Evolutionary conservation across 2,797 vertebrate genomes (phyloP).

Genomic region (Galagoides demidoff): DNA sequence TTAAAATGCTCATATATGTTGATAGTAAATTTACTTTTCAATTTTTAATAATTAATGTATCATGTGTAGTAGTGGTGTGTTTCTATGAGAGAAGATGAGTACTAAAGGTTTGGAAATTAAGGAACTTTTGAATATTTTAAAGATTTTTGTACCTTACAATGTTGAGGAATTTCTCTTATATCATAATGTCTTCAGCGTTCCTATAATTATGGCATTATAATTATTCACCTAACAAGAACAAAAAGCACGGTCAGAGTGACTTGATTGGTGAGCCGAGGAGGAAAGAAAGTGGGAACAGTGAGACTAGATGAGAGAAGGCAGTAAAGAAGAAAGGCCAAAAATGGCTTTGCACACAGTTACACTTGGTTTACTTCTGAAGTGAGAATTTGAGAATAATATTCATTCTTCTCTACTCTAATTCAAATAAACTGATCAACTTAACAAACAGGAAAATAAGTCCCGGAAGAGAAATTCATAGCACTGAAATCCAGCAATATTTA

Average conservation of each 20-base stretch:
- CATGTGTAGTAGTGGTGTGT: background rate
- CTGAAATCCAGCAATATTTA: background rate
- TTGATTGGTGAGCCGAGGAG: background rate
- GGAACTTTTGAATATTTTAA: background rate
- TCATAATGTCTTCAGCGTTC: background rate
- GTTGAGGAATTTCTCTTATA: background rate
- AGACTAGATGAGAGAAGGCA: background rate
- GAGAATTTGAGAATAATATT: background rate
- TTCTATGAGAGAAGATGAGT: background rate
- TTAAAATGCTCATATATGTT: background rate
- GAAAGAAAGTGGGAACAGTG: background rate
- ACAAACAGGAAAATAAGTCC: background rate
- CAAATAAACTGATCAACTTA: background rate
- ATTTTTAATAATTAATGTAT: background rate
- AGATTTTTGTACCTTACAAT: background rate
- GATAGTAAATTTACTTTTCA: background rate
- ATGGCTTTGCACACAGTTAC: background rate
- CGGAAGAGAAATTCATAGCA: background rate
- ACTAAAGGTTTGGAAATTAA: background rate
- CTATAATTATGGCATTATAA: fast-evolving
- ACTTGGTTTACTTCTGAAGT: background rate
- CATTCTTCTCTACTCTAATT: background rate
- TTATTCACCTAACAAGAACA: background rate
- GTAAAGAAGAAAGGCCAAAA: background rate
- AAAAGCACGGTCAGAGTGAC: background rate